Conservation (phyloP, 2,113 vertebrate genomes). For the Ochotona princeps region DNA sequence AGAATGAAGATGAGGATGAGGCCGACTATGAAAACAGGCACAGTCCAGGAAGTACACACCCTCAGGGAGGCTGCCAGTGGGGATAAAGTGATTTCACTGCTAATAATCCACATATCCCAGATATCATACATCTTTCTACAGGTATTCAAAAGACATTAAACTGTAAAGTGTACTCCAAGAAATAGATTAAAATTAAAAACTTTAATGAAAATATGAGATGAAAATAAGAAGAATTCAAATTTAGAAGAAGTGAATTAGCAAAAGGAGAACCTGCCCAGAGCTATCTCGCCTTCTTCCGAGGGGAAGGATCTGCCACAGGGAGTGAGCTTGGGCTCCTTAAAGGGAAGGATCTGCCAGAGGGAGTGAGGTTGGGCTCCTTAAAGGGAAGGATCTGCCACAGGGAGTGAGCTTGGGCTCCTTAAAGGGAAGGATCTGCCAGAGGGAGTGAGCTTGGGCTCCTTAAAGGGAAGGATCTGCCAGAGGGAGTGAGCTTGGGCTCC, state of each 20-base stretch:
- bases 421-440: not conserved
- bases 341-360: too few species aligned
- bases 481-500: too few species aligned
- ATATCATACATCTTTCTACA: not conserved
- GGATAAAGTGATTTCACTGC: slow-evolving; percentile 6
- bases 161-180: not conserved
- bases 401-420: too few species aligned
- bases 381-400: too few species aligned
- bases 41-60: slow-evolving; percentile 4
- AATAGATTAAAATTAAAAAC: not conserved
- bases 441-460: too few species aligned
- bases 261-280: not conserved
- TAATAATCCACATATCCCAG: not conserved
- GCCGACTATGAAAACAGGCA: not conserved
- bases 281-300: not conserved
- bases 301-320: not conserved
- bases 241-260: not conserved
- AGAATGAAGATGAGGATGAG: slow-evolving; percentile 13
- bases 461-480: not conserved
- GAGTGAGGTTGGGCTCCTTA: too few species aligned
- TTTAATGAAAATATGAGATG: not conserved
- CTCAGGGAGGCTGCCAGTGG: not conserved
- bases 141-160: slow-evolving; percentile 11
- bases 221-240: not conserved
- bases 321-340: not conserved